Evolutionary conservation across 2,797 vertebrate genomes (phyloP), one percentile per base, ranked within the genome.

Genomic region (Aplochiton taeniatus): DNA sequence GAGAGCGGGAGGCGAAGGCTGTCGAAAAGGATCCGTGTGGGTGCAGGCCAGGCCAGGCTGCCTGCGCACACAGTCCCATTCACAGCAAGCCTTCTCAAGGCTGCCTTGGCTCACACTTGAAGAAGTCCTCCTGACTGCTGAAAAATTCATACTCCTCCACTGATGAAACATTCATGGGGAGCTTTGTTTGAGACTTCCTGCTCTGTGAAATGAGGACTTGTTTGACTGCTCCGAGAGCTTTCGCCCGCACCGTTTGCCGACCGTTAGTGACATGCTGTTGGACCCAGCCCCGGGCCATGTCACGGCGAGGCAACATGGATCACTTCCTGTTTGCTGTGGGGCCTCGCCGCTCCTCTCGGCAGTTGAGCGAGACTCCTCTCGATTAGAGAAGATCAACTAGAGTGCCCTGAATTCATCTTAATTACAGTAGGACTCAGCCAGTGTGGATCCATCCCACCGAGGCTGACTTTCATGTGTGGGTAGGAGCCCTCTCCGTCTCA

Each of bases 91-190:
- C 66, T 76, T 70, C 58, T 58, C 69, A 41, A 75, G 76, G 58
- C 73, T 57, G 76, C 65, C 76, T 76, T 65, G 68, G 68, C 78
- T 82, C 43, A 66, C 70, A 77, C 79, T 78, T 85, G 81, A 89
- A 86, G 77, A 85, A 76, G 70, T 77, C 76, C 69, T 68, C 18
- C 31, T 31, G 0, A 63, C 78, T 83, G 53, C 44, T 89, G 69
- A 88, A 88, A 88, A 69, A 90, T 88, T 80, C 68, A 87, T 84
- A 57, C 73, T 63, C 60, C 57, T 58, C 69, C 79, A 78, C 68
- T 64, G 77, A 86, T 89, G 17, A 89, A 88, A 88, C 74, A 85
- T 87, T 84, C 73, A 88, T 87, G 84, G 86, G 31, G 31, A 6
- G 6, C 31, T 31, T 31, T 31, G 31, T 31, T 6, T 2, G 31